Base-by-base conservation (phyloP, 2,113 vertebrate species). In the Ceyx melanurus region DNA sequence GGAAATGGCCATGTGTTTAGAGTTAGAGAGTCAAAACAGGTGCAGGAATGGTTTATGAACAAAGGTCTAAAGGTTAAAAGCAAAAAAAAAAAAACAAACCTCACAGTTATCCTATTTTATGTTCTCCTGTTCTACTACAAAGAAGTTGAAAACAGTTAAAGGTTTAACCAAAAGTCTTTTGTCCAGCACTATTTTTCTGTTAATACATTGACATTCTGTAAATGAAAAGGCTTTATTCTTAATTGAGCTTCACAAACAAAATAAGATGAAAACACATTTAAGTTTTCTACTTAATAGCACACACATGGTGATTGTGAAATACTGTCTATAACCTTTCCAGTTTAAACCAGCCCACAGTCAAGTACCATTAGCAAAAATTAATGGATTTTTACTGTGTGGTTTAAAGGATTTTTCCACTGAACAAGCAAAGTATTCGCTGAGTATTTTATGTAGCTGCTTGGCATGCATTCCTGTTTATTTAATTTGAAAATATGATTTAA, bases 11-110 rank as follows among this genome's bases (percentile, higher is more conserved):
- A 97, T 78, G 64, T 97, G 96, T 87, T 96, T 67, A 45, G 81
- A 81, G 72, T 95, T 97, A 95, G 54, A 42, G 81, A 96, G 88
- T 37, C 93, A 77, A 90, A 97, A 93, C 95, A 96, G 95, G 91
- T 92, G 95, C 93, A 93, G 73, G 72, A 86, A 76, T 75, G 62
- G 73, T 93, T 94, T 95, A 94, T 76, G 94, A 94, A 92, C 82
- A 71, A 67, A 90, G 91, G 88, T 61, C 80, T 75, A 57, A 74
- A 94, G 92, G 94, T 95, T 95, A 95, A 97, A 97, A 95, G 71
- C 72, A 83, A 88, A 94, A 90, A 93, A 46, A 35, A 35, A 35
- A 35, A 35, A 23, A 10, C 37, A 35, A 23, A 10, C 37, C 22
- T 25, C 86, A 57, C 81, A 86, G 88, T 95, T 94, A 93, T 77